phyloP scores from a whole-genome alignment of 2,888 invertebrate species.

The Bembecia ichneumoniformis region DNA sequence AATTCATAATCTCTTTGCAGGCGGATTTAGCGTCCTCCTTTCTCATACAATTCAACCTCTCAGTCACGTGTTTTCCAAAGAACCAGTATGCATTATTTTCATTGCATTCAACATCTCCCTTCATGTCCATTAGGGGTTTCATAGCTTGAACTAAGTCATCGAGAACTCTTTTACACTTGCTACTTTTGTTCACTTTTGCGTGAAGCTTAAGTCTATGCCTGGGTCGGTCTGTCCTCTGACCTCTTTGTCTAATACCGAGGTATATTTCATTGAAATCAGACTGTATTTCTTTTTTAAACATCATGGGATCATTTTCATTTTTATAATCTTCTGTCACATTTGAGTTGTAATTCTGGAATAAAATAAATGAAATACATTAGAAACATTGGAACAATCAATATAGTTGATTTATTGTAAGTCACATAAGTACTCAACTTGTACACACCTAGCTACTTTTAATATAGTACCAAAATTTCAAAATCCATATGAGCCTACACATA shows the following conservation, averaged over 20 bases:
- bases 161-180: conserved; percentile 37
- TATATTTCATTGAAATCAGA: conserved; percentile 24
- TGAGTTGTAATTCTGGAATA: conserved; percentile 8
- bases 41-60: conserved; percentile 44
- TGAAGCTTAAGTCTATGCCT: conserved; percentile 18
- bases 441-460: too few relatives aligned
- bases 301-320: conserved; percentile 3
- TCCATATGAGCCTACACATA: too few relatives aligned
- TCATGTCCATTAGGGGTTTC: conserved; percentile 31
- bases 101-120: background rate
- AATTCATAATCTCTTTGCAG: conserved; percentile 31
- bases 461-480: too few relatives aligned
- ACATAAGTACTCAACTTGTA: too few relatives aligned
- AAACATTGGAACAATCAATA: too few relatives aligned
- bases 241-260: conserved; percentile 35
- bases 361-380: too few relatives aligned
- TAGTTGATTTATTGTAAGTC: too few relatives aligned
- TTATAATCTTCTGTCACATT: conserved; percentile 13
- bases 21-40: conserved; percentile 40
- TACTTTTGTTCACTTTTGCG: conserved; percentile 14
- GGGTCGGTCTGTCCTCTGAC: conserved; percentile 42
- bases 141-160: conserved; percentile 44
- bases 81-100: conserved; percentile 38
- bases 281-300: conserved; percentile 32
- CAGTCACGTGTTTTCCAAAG: conserved; percentile 52